Evolutionary conservation across 2,113 vertebrate genomes (phyloP).

Genomic region (Protomyctophum bolini): DNA sequence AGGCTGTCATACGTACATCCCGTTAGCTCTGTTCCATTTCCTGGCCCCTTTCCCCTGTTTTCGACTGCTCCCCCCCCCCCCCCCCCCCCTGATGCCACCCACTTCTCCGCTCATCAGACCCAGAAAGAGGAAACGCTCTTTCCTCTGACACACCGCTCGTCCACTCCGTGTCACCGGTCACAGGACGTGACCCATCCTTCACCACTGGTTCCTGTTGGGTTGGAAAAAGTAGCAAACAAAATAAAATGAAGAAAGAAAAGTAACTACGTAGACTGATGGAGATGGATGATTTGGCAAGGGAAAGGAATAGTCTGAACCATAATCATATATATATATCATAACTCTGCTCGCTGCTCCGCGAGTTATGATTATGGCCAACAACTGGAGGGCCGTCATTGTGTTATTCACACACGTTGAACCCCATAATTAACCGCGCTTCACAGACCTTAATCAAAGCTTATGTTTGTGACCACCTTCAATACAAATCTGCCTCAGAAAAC

Average conservation of each 20-base stretch:
- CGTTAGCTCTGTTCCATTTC: constrained; percentile 27
- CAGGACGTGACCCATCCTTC: constrained; percentile 63
- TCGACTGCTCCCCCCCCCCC: constrained; percentile 11
- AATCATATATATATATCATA: too few species aligned
- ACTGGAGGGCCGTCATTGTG: neutral
- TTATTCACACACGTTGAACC: constrained; percentile 17
- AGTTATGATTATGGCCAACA: constrained; percentile 63
- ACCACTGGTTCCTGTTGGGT: constrained; percentile 57
- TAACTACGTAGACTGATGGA: too few species aligned
- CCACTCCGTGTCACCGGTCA: constrained; percentile 32
- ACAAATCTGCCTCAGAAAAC: constrained; percentile 2
- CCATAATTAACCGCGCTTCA: constrained; percentile 37
- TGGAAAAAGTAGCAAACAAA: constrained; percentile 52
- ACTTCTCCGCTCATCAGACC: constrained; percentile 5
- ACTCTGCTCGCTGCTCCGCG: constrained; percentile 22
- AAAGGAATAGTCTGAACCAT: constrained; percentile 43
- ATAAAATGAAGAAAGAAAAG: too few species aligned
- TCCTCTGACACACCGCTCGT: constrained; percentile 37
- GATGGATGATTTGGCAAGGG: constrained; percentile 47
- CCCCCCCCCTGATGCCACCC: neutral
- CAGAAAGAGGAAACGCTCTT: constrained; percentile 41
- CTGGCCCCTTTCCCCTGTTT: constrained; percentile 41
- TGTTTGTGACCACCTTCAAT: constrained; percentile 2
- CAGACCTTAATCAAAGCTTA: constrained; percentile 18
- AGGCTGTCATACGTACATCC: constrained; percentile 57